Base-by-base conservation (phyloP, 2,113 vertebrate genomes). In the Lichenostomus cassidix region DNA sequence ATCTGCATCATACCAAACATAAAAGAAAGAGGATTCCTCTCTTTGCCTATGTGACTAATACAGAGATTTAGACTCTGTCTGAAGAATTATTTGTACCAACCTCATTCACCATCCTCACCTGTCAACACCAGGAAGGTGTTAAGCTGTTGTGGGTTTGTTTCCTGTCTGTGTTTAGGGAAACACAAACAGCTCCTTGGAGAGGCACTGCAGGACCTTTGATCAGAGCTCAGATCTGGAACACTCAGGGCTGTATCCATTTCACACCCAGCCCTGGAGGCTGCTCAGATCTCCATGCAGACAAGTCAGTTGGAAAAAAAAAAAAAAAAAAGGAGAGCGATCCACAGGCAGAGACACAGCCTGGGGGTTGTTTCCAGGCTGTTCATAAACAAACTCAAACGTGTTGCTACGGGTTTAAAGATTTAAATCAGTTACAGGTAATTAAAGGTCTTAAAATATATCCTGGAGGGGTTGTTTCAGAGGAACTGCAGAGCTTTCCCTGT, bases 341-440 rank as follows among this genome's bases (percentile, higher is more conserved):
- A 29, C 41, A 64, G 86, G 42, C 42, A 58, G 60, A 56, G 44
- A 37, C 5, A 47, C 50, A 47, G 28, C 29, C 41, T 14, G 37
- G 71, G 59, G 41, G 9, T 7, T 19, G n/a, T 73, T 81, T 92
- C 12, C 77, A 44, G 52, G 62, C 70, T 91, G 6, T 46, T 77
- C 50, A 64, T 21, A 64, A 90, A 42, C 50, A 49, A 23, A 3
- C 5, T 27, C 12, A 62, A 92, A 84, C 89, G 18, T 4, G 44
- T 64, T 80, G 77, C 74, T 53, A 44, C 83, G 10, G n/a, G 87
- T 83, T 93, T 39, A 53, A 62, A 83, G 73, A 92, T 74, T 90
- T 47, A 41, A 79, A 94, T 94, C 81, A 21, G 35, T 60, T 23
- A 4, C 73, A 37, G n/a, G 41, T 80, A 89, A 95, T 89, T 77